phyloP scores from a whole-genome alignment of 2,888 invertebrate genomes.

The Dione vanillae region DNA sequence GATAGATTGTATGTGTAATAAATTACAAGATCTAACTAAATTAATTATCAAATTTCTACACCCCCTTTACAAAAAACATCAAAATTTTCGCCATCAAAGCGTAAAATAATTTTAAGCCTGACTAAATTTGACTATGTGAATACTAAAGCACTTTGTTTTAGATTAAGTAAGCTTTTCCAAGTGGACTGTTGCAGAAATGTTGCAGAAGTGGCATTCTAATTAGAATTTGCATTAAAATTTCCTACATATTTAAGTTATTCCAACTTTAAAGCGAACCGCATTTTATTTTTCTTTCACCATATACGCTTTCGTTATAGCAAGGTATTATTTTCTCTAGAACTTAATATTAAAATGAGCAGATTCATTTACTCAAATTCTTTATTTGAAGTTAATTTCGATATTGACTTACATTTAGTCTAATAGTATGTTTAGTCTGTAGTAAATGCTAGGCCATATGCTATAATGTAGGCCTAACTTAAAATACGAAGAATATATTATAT shows the following conservation, averaged over 20 bases:
- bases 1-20: too few species aligned
- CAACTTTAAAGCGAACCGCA: constrained; percentile 32
- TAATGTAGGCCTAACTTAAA: too few species aligned
- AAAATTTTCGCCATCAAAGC: background rate
- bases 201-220: constrained; percentile 46
- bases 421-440: too few species aligned
- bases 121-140: constrained; percentile 44
- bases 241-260: constrained; percentile 45
- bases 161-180: constrained; percentile 46
- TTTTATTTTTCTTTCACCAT: constrained; percentile 36
- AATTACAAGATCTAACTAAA: background rate
- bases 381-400: background rate
- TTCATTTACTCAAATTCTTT: background rate
- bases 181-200: constrained; percentile 46
- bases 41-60: background rate
- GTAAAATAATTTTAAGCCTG: constrained; percentile 38
- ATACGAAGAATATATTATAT: too few species aligned
- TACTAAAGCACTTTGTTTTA: constrained; percentile 44
- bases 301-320: constrained; percentile 1
- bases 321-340: constrained; percentile 2
- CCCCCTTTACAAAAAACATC: background rate
- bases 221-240: constrained; percentile 47
- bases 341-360: background rate
- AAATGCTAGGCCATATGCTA: too few species aligned
- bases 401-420: background rate